Evolutionary conservation across 2,113 vertebrate genomes (phyloP).

Genomic region (Okapia johnstoni): DNA sequence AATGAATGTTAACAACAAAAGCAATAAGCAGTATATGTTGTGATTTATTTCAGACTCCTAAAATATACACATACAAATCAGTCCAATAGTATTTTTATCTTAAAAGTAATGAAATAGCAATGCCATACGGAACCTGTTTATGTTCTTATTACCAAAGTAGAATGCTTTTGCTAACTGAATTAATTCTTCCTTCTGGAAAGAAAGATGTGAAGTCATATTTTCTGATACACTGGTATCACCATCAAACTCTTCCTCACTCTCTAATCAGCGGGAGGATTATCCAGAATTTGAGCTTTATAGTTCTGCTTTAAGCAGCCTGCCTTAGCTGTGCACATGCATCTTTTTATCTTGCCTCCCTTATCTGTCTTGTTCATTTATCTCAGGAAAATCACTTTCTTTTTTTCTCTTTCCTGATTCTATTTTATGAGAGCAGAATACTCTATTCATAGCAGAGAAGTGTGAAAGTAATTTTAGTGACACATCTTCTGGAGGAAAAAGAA

Average conservation of each 20-base stretch:
- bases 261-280: background rate
- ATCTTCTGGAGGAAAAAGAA: background rate
- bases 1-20: background rate
- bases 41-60: background rate
- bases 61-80: background rate
- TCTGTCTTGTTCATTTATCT: background rate
- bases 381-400: background rate
- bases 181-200: conserved; percentile 13
- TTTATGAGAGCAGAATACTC: background rate
- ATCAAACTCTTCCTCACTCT: background rate
- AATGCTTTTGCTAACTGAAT: conserved; percentile 9
- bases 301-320: background rate
- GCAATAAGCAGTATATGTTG: background rate
- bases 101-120: background rate
- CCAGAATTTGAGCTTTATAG: background rate
- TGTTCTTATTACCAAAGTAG: background rate
- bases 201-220: background rate
- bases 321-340: background rate
- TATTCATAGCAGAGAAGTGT: background rate
- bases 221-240: background rate
- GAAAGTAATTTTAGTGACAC: background rate
- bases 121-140: background rate
- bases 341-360: background rate
- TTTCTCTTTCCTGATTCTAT: background rate
- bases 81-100: background rate